phyloP scores from a whole-genome alignment of 2,797 vertebrate species.

The Chromis chromis region DNA sequence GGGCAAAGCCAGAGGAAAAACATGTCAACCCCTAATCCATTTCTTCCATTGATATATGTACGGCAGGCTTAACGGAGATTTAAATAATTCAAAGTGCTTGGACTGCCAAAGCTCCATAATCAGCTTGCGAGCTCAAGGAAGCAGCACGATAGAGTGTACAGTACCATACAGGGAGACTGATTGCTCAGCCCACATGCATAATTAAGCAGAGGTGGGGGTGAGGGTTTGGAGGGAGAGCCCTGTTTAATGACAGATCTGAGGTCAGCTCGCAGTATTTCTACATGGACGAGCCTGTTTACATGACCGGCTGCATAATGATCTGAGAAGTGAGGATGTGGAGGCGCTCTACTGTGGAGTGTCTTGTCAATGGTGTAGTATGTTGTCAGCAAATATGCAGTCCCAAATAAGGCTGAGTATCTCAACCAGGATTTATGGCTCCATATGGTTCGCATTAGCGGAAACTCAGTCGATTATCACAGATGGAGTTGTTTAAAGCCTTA shows the following conservation, averaged over 20 bases:
- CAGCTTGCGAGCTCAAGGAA: slow-evolving; percentile 84
- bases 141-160: slow-evolving; percentile 76
- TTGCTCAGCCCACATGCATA: slow-evolving; percentile 83
- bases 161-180: slow-evolving; percentile 71
- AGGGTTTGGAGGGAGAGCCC: slow-evolving; percentile 56
- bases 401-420: slow-evolving; percentile 43
- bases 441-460: slow-evolving; percentile 69
- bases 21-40: slow-evolving; percentile 82
- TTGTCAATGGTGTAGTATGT: slow-evolving; percentile 29
- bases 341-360: slow-evolving; percentile 7
- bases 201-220: slow-evolving; percentile 80
- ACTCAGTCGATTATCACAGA: slow-evolving; percentile 67
- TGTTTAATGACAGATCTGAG: slow-evolving; percentile 78
- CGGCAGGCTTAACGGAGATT: slow-evolving; percentile 88
- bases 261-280: slow-evolving; percentile 59
- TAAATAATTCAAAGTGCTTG: slow-evolving; percentile 92
- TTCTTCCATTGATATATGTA: slow-evolving; percentile 87
- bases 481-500: slow-evolving; percentile 73
- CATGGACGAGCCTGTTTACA: slow-evolving; percentile 50
- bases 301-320: slow-evolving; percentile 48
- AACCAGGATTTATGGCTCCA: slow-evolving; percentile 65
- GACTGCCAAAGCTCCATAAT: slow-evolving; percentile 87
- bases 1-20: slow-evolving; percentile 72
- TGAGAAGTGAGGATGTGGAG: slow-evolving; percentile 37
- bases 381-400: slow-evolving; percentile 50